Evolutionary conservation across 2,797 vertebrate genomes (phyloP).

Genomic region (Tokudaia tokunoshimensis): DNA sequence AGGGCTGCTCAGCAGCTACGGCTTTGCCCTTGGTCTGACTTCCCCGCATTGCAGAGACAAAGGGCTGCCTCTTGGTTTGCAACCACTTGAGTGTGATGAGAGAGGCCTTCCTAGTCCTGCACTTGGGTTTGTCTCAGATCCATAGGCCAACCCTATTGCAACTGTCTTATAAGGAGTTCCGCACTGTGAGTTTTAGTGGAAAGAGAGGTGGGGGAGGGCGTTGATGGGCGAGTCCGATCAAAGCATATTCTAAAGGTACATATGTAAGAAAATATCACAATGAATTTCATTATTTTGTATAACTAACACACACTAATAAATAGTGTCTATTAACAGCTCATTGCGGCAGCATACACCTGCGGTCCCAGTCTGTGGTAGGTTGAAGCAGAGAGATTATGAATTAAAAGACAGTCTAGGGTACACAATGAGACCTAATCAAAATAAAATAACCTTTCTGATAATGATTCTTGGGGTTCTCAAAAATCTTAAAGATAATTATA

Average conservation of each 20-base stretch:
- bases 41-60: neutral
- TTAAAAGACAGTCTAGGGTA: neutral
- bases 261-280: neutral
- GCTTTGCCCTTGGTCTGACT: too few relatives aligned
- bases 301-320: neutral
- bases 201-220: neutral
- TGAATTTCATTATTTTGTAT: neutral
- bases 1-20: neutral
- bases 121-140: neutral
- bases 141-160: neutral
- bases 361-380: neutral
- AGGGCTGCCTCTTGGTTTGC: neutral
- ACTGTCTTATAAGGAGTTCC: neutral
- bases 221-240: neutral
- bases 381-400: neutral
- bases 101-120: neutral
- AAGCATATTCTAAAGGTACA: neutral
- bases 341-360: neutral
- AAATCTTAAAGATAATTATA: conserved; percentile 2
- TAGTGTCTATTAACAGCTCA: neutral
- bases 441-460: neutral
- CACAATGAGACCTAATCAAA: neutral
- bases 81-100: neutral
- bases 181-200: neutral
- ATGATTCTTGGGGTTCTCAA: neutral